Percentiles rank a stretch among this genome's conserved stretches.
These are phyloP conservation scores for Andrena dorsata DNA, from an alignment of 2,888 invertebrate species.

Conservation along the genomic window DNA sequence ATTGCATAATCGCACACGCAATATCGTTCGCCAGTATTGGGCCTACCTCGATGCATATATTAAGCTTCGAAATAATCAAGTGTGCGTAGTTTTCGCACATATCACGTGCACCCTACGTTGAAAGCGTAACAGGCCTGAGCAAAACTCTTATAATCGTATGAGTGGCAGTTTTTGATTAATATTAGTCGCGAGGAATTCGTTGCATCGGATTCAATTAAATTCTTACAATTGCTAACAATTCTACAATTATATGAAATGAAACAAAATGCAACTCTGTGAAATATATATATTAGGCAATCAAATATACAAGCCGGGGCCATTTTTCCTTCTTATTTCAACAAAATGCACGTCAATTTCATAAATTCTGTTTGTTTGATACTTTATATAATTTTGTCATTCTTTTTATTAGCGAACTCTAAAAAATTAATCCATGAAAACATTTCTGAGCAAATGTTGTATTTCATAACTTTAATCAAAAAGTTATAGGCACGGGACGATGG, in stretches of 20 bases:
- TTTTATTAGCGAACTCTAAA: too few relatives aligned
- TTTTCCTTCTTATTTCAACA: too few relatives aligned
- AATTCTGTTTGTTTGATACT: not conserved
- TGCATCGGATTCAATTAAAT: not conserved
- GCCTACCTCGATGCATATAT: conserved; percentile 32
- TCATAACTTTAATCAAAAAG: too few relatives aligned
- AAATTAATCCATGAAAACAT: not conserved
- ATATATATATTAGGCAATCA: too few relatives aligned
- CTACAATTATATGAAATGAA: too few relatives aligned
- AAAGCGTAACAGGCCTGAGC: conserved; percentile 31
- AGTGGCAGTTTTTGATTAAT: conserved; percentile 2
- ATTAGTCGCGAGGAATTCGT: not conserved
- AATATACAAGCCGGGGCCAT: too few relatives aligned
- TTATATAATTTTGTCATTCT: not conserved
- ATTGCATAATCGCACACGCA: conserved; percentile 72
- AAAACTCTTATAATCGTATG: conserved; percentile 41
- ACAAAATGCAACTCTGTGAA: too few relatives aligned
- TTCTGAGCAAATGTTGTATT: too few relatives aligned
- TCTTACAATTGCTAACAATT: not conserved
- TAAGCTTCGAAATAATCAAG: conserved; percentile 36
- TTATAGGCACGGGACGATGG: not conserved
- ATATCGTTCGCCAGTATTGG: conserved; percentile 41
- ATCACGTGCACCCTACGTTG: conserved; percentile 4
- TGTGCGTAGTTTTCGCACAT: conserved; percentile 1
- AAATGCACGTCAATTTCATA: not conserved